phyloP scores from a whole-genome alignment of 2,888 invertebrate species.

The Lasioglossum marginatum region DNA sequence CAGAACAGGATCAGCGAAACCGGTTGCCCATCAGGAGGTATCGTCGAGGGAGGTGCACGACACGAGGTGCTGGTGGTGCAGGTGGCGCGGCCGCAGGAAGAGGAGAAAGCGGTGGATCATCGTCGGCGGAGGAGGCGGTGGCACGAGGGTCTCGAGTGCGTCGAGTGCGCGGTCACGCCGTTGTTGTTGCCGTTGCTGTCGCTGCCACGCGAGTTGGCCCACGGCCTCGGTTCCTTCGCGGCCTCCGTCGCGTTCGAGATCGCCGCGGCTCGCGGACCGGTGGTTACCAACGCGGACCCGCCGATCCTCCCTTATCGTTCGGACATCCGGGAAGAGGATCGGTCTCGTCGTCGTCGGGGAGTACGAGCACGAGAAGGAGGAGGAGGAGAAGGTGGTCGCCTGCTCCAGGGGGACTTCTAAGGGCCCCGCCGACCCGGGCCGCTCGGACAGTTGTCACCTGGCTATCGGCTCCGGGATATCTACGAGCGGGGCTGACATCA shows the following conservation, averaged over 20 bases:
- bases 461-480: constrained; percentile 77
- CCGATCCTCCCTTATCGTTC: background rate
- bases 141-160: constrained; percentile 46
- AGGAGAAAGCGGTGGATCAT: constrained; percentile 64
- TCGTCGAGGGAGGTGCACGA: constrained; percentile 9
- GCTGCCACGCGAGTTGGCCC: constrained; percentile 31
- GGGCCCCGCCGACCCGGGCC: constrained; percentile 77
- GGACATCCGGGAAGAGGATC: constrained; percentile 36
- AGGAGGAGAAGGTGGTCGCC: constrained; percentile 51
- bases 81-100: constrained; percentile 70
- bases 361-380: background rate
- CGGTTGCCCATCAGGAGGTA: background rate
- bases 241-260: constrained; percentile 4
- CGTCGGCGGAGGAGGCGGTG: constrained; percentile 32
- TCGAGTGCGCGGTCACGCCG: constrained; percentile 43
- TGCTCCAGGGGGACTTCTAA: constrained; percentile 80
- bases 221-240: constrained; percentile 19
- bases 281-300: background rate
- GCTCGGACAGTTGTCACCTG: constrained; percentile 71
- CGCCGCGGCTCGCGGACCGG: background rate
- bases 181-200: constrained; percentile 38
- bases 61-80: constrained; percentile 57
- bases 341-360: constrained; percentile 25
- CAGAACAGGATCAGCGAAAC: constrained; percentile 5
- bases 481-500: constrained; percentile 79